Base-by-base conservation (phyloP, 2,113 vertebrate genomes). In the Gadus chalcogrammus region DNA sequence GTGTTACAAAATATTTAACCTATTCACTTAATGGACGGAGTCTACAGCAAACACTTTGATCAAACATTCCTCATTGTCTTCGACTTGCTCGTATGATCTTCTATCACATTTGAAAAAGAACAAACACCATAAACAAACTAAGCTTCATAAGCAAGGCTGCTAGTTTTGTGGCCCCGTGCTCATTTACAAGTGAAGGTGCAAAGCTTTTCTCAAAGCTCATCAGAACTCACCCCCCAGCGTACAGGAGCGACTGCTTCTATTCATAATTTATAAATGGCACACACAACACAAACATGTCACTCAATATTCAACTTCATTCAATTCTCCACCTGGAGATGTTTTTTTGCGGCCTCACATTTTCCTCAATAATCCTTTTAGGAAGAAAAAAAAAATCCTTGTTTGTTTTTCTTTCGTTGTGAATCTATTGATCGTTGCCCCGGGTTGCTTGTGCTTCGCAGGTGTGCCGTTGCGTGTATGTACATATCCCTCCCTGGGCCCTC, bases 11-110 rank as follows among this genome's bases (percentile, higher is more conserved):
- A 92, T 90, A 92, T 86, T 74, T 52, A 82, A 74, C 80, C n/a
- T 89, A 86, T 91, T 76, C 82, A 56, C 80, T n/a, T 92, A 89
- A 90, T 75, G 85, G 91, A 93, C 91, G 92, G 53, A 90, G 92
- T 92, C 88, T 91, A 92, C 92, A 93, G 70, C 31, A 82, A 70
- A 76, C 73, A 69, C 59, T 78, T 70, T 78, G 73, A 73, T 58
- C 73, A 55, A 80, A 86, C 81, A 73, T 83, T 86, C 84, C 77
- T 79, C 60, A 59, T 68, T 35, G 52, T 82, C 69, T 77, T 75
- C n/a, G 65, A 75, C 78, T 66, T 73, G 82, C 68, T 75, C 79
- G 22, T 81, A 58, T 79, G 15, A 64, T 86, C 82, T 85, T 87
- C 79, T 82, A 82, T 76, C 77, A 81, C 74, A 70, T 79, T 62